Base-by-base conservation (phyloP, 2,888 invertebrate species). In the Phyto melanocephala region DNA sequence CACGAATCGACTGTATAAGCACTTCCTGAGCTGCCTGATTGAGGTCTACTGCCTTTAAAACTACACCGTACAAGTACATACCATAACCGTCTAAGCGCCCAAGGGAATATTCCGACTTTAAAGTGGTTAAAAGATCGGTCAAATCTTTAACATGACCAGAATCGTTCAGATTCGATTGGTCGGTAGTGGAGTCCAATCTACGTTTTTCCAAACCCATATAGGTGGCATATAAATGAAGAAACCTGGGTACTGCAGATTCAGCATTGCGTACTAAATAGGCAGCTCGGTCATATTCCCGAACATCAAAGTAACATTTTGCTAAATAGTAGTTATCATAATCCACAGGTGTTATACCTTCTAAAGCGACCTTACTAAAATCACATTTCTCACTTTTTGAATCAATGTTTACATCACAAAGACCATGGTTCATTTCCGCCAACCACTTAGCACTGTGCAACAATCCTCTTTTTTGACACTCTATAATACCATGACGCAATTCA, bases 161-260 rank as follows among this genome's bases (percentile, higher is more conserved):
- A 52, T 91, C 91, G 84, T 88, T 89, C n/a, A 91, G 85, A 86
- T 91, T 90, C n/a, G 90, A 89, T 47, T 88, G 90, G 86, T 95
- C 95, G 0, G 95, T 94, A 90, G 95, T 94, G 84, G 96, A 96
- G 89, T 98, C 98, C 63, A 97, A 92, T 83, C 96, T 95, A 86
- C 96, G 96, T 91, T 97, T 98, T 89, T 98, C 98, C 83, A 96
- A 95, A 0, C 97, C 96, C 92, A 97, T 93, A 88, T 97, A 99
- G 37, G 94, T 93, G 0, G 97, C 94, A 90, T 98, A 99, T 86
- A 95, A 94, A 89, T 96, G 94, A 28, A 99, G 92, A 90, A 98
- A 99, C 83, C 94, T 93, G 52, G 95, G 94, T n/a, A 95, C 95
- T 0, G 94, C 92, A 77, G 94, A 94, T 47, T 92, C 92, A 86